Evolutionary conservation across 2,888 invertebrate genomes (phyloP).

Genomic region (Drosophila paramelanica): DNA sequence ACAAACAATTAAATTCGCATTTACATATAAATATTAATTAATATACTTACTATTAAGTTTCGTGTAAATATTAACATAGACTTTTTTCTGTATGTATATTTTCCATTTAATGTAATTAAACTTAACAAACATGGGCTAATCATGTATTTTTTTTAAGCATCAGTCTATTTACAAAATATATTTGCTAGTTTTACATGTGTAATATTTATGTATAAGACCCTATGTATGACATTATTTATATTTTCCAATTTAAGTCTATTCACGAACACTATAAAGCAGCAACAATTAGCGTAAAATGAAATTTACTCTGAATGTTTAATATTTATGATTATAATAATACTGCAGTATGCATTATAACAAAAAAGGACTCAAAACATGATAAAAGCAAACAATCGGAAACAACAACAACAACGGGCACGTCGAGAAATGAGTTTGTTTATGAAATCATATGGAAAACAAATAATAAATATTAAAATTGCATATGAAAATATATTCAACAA

Average conservation of each 20-base stretch:
- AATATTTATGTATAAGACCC: slow-evolving; percentile 42
- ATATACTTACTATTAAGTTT: slow-evolving; percentile 54
- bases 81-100: slow-evolving; percentile 29
- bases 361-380: slow-evolving; percentile 30
- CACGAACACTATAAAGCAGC: slow-evolving; percentile 36
- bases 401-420: slow-evolving; percentile 22
- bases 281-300: slow-evolving; percentile 63
- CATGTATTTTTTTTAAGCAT: slow-evolving; percentile 28
- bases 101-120: slow-evolving; percentile 51
- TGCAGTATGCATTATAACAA: slow-evolving; percentile 30
- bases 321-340: slow-evolving; percentile 69
- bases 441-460: slow-evolving; percentile 44
- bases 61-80: slow-evolving; percentile 66
- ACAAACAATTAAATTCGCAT: slow-evolving; percentile 28
- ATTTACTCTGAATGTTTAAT: slow-evolving; percentile 72
- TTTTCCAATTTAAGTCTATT: slow-evolving; percentile 55
- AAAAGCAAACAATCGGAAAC: slow-evolving; percentile 16
- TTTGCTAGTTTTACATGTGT: slow-evolving; percentile 54
- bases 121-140: slow-evolving; percentile 36
- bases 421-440: slow-evolving; percentile 58
- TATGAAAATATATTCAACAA: slow-evolving; percentile 33
- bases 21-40: slow-evolving; percentile 18
- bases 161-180: slow-evolving; percentile 30
- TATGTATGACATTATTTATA: slow-evolving; percentile 62
- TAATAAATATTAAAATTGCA: slow-evolving; percentile 56